phyloP scores from a whole-genome alignment of 1,140 invertebrate species.

The Tetramorium parvispinum region DNA sequence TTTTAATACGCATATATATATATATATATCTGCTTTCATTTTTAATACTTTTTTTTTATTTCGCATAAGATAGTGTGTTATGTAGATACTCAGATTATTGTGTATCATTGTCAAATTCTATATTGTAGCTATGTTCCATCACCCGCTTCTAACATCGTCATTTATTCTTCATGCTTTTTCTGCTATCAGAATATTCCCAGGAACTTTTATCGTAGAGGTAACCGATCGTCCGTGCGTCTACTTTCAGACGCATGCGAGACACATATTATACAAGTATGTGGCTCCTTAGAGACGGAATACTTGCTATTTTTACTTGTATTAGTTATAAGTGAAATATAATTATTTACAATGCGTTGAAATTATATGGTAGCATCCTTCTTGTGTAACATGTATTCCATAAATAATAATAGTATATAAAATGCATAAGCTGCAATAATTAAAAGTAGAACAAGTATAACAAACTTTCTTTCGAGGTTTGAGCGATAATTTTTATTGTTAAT shows the following conservation, averaged over 20 bases:
- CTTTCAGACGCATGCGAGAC: constrained; percentile 15
- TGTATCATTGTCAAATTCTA: constrained; percentile 72
- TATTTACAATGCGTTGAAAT: constrained; percentile 33
- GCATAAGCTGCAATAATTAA: constrained; percentile 9
- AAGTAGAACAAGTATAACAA: not conserved
- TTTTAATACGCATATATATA: constrained; percentile 63
- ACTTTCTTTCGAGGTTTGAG: not conserved
- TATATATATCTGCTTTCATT: constrained; percentile 63
- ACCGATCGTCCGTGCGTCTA: constrained; percentile 1
- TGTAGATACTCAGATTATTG: constrained; percentile 71
- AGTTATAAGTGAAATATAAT: constrained; percentile 33
- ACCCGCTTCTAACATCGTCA: constrained; percentile 65
- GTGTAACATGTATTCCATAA: constrained; percentile 28
- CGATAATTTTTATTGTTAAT: constrained; percentile 7
- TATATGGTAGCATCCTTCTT: constrained; percentile 16
- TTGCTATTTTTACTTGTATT: constrained; percentile 58
- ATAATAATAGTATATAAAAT: constrained; percentile 15
- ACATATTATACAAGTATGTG: constrained; percentile 10
- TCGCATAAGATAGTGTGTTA: constrained; percentile 68
- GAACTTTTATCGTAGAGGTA: constrained; percentile 60
- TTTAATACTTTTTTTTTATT: constrained; percentile 60
- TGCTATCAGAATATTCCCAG: constrained; percentile 65
- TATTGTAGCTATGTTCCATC: constrained; percentile 66
- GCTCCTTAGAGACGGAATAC: constrained; percentile 36
- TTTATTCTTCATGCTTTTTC: constrained; percentile 75